Conservation (phyloP, 2,797 vertebrate species). For the Poecilia gillii region DNA sequence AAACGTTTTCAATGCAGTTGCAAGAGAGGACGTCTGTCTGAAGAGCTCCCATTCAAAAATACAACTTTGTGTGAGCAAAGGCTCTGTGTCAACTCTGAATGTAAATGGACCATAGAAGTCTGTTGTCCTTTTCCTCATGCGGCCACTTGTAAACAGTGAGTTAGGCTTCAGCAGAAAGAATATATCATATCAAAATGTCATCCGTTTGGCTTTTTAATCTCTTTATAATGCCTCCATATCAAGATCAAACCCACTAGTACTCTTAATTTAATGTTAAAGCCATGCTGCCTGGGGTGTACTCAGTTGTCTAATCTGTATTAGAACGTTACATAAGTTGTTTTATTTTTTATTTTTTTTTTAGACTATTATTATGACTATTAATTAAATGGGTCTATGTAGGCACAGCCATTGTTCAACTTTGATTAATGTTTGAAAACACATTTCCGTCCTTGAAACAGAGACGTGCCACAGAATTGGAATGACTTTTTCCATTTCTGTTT, state of each 20-base stretch:
- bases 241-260: neutral
- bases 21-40: neutral
- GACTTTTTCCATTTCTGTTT: neutral
- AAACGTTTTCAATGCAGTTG: neutral
- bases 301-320: neutral
- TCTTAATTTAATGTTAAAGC: slow-evolving; percentile 3
- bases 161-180: neutral
- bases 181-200: neutral
- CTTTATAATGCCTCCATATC: neutral
- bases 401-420: neutral
- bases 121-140: neutral
- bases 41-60: neutral
- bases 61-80: neutral
- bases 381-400: slow-evolving; percentile 1
- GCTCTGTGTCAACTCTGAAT: neutral
- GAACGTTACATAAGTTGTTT: neutral
- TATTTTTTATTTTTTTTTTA: neutral
- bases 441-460: neutral
- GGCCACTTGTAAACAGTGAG: neutral
- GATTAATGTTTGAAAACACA: slow-evolving; percentile 2
- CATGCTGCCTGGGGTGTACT: neutral
- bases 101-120: neutral
- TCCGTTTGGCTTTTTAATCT: neutral
- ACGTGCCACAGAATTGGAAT: neutral
- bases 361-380: slow-evolving; percentile 13